Evolutionary conservation across 2,888 invertebrate species (phyloP).

Genomic region (Heliconius erato): DNA sequence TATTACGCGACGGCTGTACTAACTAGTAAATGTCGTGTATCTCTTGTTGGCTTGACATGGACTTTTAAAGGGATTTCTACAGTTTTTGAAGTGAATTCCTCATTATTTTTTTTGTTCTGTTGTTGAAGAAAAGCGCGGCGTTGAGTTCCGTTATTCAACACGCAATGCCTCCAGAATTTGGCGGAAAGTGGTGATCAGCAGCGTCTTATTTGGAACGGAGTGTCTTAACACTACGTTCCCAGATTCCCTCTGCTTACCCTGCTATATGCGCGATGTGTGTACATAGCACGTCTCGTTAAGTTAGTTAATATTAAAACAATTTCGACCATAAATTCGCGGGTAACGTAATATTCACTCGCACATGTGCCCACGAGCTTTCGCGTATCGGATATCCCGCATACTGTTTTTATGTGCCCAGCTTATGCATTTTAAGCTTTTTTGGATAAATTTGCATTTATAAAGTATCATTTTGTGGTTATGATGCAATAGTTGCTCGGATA

Average conservation of each 20-base stretch:
- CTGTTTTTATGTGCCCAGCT: slow-evolving; percentile 21
- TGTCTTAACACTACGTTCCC: too few species aligned
- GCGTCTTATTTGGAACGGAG: too few species aligned
- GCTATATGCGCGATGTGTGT: too few species aligned
- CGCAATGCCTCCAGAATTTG: too few species aligned
- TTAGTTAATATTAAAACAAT: slow-evolving; percentile 10
- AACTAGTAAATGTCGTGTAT: background rate
- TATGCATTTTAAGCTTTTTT: slow-evolving; percentile 24
- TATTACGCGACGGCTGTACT: slow-evolving; percentile 21
- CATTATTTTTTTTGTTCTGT: too few species aligned
- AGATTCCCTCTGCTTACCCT: too few species aligned
- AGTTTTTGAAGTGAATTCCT: background rate
- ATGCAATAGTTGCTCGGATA: background rate
- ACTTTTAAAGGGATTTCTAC: background rate
- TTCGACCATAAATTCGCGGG: slow-evolving; percentile 2
- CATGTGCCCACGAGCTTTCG: slow-evolving; percentile 14
- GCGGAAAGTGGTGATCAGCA: too few species aligned
- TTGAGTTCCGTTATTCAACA: too few species aligned
- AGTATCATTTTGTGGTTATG: background rate
- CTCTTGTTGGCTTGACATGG: background rate
- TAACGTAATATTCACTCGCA: slow-evolving; percentile 20
- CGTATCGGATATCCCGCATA: slow-evolving; percentile 32
- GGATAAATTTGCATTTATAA: slow-evolving; percentile 5
- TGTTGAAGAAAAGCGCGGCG: too few species aligned
- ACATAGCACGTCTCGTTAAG: background rate